phyloP scores from a whole-genome alignment of 2,797 vertebrate species.

The Urosaurus nigricauda region DNA sequence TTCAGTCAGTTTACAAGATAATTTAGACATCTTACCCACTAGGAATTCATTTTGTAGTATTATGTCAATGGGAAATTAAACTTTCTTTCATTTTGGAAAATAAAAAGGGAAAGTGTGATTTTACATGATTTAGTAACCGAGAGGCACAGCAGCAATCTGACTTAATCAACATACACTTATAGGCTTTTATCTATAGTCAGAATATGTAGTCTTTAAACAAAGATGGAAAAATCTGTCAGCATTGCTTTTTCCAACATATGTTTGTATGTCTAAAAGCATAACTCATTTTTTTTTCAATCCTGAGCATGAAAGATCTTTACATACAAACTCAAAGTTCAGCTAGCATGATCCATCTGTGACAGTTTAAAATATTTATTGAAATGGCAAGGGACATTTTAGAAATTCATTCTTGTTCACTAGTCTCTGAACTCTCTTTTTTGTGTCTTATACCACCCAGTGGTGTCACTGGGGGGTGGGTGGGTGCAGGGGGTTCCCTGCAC shows the following conservation, averaged over 20 bases:
- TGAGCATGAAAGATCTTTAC: too few species aligned
- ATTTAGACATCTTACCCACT: conserved; percentile 12
- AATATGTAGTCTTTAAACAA: background rate
- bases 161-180: accelerated
- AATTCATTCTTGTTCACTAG: too few species aligned
- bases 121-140: background rate
- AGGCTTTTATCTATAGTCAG: background rate
- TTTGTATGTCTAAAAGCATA: background rate
- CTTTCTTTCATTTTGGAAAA: background rate
- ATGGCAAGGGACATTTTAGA: too few species aligned
- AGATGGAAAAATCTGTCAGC: background rate
- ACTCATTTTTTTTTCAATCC: too few species aligned
- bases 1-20: background rate
- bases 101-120: background rate
- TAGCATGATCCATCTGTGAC: too few species aligned
- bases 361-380: too few species aligned
- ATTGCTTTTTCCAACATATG: background rate
- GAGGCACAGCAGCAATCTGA: background rate
- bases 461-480: too few species aligned
- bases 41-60: background rate
- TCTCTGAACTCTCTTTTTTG: too few species aligned
- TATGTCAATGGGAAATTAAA: background rate
- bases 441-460: too few species aligned
- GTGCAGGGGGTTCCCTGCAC: too few species aligned
- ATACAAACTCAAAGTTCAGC: too few species aligned